These are phyloP conservation scores for Globodera rostochiensis DNA, from an alignment of 1,140 invertebrate genomes.

Conservation along the genomic window DNA sequence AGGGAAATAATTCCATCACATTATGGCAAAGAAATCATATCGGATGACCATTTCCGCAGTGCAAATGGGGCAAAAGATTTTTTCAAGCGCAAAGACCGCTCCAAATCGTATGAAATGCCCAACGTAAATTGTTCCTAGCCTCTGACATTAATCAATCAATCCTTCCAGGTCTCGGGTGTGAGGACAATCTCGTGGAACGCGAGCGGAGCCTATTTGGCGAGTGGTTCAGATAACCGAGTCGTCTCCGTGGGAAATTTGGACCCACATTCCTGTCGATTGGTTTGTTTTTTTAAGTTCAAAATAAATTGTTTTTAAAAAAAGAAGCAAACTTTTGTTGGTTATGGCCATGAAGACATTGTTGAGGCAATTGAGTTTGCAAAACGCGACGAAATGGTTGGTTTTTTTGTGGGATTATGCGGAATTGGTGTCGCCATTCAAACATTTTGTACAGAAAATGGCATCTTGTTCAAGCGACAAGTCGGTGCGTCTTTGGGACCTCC, in stretches of 20 bases:
- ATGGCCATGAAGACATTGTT: constrained; percentile 47
- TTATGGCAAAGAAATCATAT: constrained; percentile 12
- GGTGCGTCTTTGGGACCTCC: constrained; percentile 47
- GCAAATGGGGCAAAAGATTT: constrained; percentile 31
- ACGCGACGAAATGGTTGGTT: constrained; percentile 30
- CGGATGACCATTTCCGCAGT: constrained; percentile 30
- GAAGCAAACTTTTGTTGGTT: constrained; percentile 42
- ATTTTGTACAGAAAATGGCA: constrained; percentile 32
- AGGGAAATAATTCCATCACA: not conserved
- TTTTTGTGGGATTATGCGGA: constrained; percentile 7
- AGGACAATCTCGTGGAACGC: constrained; percentile 37
- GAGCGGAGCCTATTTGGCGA: constrained; percentile 34
- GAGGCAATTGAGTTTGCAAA: constrained; percentile 43
- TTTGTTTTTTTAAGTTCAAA: constrained; percentile 12
- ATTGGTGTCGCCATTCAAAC: not conserved
- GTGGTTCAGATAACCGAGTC: constrained; percentile 40
- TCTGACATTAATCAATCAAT: not conserved
- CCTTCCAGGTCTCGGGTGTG: constrained; percentile 24
- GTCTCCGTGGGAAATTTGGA: constrained; percentile 45
- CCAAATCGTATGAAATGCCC: constrained; percentile 32
- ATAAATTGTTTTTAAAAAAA: constrained; percentile 5
- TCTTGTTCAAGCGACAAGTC: constrained; percentile 52
- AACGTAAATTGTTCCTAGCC: constrained; percentile 6
- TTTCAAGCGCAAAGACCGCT: constrained; percentile 37
- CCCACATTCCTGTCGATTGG: constrained; percentile 37